Evolutionary conservation across 2,888 invertebrate genomes (phyloP), one percentile per base, ranked within the genome.

Genomic region (Bruchidius siliquastri): DNA sequence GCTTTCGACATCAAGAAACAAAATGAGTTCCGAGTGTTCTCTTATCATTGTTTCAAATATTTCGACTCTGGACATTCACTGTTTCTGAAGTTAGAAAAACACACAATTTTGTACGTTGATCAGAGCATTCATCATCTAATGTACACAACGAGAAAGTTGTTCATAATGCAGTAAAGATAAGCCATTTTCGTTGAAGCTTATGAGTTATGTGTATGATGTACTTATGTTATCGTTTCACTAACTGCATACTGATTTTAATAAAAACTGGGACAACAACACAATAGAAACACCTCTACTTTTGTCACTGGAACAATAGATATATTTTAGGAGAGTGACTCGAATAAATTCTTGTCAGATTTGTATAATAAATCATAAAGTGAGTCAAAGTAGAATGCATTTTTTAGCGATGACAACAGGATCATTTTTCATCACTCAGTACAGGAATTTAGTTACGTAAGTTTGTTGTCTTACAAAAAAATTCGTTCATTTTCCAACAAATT

Each of bases 331-430:
- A 49, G 18, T 49, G 49, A 13, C 49, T 49, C 2, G 26, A 18
- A 49, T 13, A 49, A 30, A 70, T 22, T 18, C 22, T 22, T 21
- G 26, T 22, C 26, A 21, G 21, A 21, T 69, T 20, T 69, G 22
- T 70, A 22, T 22, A 69, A 69, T 22, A 68, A 30, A 68, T 21
- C 68, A 72, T n/a, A 21, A 68, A 67, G 30, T 68, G 68, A 69
- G 68, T 68, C 72, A 72, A 32, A 68, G 68, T 21, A 72, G n/a
- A 68, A 68, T 72, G 67, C 22, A 22, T 72, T n/a, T n/a, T n/a
- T n/a, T n/a, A n/a, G n/a, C n/a, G n/a, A n/a, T n/a, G n/a, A n/a
- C n/a, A n/a, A n/a, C n/a, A n/a, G n/a, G 22, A 21, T 67, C 68
- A 72, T 68, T 26, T 30, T 67, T 22, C 26, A n/a, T n/a, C n/a